A percentile compares a stretch with the other conserved stretches of the same genome.
Evolutionary conservation across 2,113 vertebrate genomes (phyloP).

Genomic region (Illadopsis cleaveri): DNA sequence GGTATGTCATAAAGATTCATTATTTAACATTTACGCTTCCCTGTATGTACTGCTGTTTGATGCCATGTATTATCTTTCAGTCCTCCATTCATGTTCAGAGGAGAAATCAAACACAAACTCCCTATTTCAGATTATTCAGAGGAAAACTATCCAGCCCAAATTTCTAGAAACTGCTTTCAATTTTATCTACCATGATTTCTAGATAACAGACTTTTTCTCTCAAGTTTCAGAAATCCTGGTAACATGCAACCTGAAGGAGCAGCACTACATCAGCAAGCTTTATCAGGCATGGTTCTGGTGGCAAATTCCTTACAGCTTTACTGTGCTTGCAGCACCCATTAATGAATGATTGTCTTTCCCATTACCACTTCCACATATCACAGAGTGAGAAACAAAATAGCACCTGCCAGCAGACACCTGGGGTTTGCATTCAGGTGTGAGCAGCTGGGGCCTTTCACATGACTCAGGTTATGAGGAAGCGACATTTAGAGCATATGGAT

Average conservation of each 20-base stretch:
- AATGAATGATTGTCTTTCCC: background rate
- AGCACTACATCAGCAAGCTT: background rate
- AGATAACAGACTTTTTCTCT: background rate
- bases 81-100: background rate
- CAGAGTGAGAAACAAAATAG: background rate
- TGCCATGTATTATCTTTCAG: background rate
- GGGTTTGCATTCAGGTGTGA: slow-evolving; percentile 7
- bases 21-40: background rate
- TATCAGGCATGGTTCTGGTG: background rate
- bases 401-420: background rate
- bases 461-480: background rate
- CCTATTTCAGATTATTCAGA: background rate
- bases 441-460: background rate
- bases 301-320: background rate
- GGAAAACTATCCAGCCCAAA: background rate
- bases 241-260: background rate
- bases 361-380: background rate
- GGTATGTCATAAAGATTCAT: background rate
- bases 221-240: background rate
- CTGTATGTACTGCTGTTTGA: background rate
- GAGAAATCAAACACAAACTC: background rate
- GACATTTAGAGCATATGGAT: background rate
- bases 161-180: background rate
- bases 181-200: background rate
- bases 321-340: background rate